Evolutionary conservation across 2,797 vertebrate species (phyloP), one percentile per base, ranked within the genome.

Genomic region (Chrysocyon brachyurus): DNA sequence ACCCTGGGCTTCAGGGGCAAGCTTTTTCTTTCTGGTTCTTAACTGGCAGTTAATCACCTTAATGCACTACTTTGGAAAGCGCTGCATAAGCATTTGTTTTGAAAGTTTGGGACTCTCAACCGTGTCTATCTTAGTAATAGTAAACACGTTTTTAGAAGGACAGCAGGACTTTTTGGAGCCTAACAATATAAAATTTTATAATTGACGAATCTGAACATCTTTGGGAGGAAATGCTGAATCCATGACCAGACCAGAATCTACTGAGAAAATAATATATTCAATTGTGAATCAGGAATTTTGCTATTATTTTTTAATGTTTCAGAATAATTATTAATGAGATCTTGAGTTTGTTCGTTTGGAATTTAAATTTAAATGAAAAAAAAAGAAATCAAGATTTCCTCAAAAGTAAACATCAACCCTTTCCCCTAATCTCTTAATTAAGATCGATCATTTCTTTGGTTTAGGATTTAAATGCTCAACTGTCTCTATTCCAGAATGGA

Each of bases 181-280:
- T 90, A 59, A 90, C 40, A 40, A 40, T 40, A 40, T 40, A 40
- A 40, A 40, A 40, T 40, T 40, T 40, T 40, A 40, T 40, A 40
- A 40, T 40, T 40, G 40, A 40, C 40, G 40, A 40, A 40, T 40
- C 40, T 40, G 40, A 40, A 40, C 40, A 40, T 40, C 40, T 5
- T 40, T 40, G 40, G 40, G 40, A 40, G 40, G 40, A 40, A 40
- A 40, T 40, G 40, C 40, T 40, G 40, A 40, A 40, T 40, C 40
- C 40, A 40, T 40, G 40, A 40, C 40, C 40, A 40, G 40, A 40
- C 40, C 40, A 40, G 40, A 40, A 40, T 40, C 40, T 40, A 40
- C 40, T 97, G 85, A 97, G 94, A 98, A 98, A 98, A 98, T 98
- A 97, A 97, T 97, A 97, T 98, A 97, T 97, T 98, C 66, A 83